Evolutionary conservation across 2,888 invertebrate genomes (phyloP), one percentile per base, ranked within the genome.

Genomic region (Pachliopta kotzebuea): DNA sequence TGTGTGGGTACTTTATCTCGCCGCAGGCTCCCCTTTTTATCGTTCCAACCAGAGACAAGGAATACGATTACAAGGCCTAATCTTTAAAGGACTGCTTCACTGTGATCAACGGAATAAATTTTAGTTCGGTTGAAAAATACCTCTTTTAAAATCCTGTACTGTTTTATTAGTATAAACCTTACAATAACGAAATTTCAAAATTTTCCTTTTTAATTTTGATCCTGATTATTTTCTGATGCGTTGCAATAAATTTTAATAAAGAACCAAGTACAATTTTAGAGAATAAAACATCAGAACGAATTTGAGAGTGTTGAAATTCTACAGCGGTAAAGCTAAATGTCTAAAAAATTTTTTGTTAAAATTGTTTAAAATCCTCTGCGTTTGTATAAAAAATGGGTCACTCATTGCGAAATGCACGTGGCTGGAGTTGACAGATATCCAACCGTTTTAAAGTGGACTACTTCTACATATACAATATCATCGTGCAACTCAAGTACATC

Each of bases 1-100:
- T 83, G 78, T 83, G 78, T 75, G 77, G 81, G 84, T 81, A 84
- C 83, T 85, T 88, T 88, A 88, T 89, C 88, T 87, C 76, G 76
- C 88, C 88, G 77, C 87, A 84, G 85, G 75, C 80, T 76, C 79
- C 80, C 81, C 76, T 60, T 81, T 72, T 79, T 79, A 79, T 79
- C 77, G 76, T 70, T 65, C 73, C 82, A 80, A 82, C 81, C 80
- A 78, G 76, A 78, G 65, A 58, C 65, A 61, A 61, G 65, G 75
- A 77, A 83, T 81, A 80, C 82, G 86, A 87, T 88, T 86, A 86
- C 80, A 82, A 80, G 79, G 81, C 83, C 79, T 85, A 85, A 88
- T 88, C 86, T 86, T 80, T 79, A 78, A 80, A 79, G 77, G 76
- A 76, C 73, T 69, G 73, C 71, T 73, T 29, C 72, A 70, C 68